Conservation (phyloP, 1,140 invertebrate species). For the Caenorhabditis latens region DNA sequence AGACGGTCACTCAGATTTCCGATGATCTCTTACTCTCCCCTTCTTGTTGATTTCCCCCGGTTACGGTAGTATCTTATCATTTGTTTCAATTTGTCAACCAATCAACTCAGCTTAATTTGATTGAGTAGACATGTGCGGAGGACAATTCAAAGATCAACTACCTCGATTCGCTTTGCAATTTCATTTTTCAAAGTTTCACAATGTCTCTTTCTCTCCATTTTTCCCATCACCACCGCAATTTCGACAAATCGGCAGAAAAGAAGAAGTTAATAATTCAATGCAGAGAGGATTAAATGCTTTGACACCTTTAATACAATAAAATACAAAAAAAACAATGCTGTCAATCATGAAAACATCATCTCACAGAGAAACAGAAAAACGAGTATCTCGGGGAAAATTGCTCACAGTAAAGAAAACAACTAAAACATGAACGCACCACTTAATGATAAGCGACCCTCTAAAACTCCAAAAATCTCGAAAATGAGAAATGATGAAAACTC, state of each 20-base stretch:
- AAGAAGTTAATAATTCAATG: too few species aligned
- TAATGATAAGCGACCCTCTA: too few species aligned
- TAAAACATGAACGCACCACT: too few species aligned
- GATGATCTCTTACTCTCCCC: too few species aligned
- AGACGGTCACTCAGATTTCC: background rate
- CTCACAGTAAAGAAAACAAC: background rate
- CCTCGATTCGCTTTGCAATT: background rate
- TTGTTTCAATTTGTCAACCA: background rate
- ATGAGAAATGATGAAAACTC: too few species aligned
- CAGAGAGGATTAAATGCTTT: too few species aligned
- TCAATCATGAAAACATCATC: slow-evolving; percentile 22
- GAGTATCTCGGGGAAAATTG: slow-evolving; percentile 19
- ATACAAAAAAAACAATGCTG: background rate
- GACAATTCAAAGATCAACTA: slow-evolving; percentile 1
- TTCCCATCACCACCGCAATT: background rate
- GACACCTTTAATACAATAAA: background rate
- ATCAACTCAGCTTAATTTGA: background rate
- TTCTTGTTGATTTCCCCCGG: background rate
- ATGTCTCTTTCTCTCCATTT: background rate
- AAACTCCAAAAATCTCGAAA: too few species aligned
- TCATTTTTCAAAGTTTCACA: slow-evolving; percentile 3
- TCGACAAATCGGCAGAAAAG: too few species aligned
- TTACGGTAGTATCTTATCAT: background rate
- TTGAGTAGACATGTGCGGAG: background rate
- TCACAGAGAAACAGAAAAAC: slow-evolving; percentile 38